Evolutionary conservation across 2,888 invertebrate genomes (phyloP).

Genomic region (Lasioglossum malachurum): DNA sequence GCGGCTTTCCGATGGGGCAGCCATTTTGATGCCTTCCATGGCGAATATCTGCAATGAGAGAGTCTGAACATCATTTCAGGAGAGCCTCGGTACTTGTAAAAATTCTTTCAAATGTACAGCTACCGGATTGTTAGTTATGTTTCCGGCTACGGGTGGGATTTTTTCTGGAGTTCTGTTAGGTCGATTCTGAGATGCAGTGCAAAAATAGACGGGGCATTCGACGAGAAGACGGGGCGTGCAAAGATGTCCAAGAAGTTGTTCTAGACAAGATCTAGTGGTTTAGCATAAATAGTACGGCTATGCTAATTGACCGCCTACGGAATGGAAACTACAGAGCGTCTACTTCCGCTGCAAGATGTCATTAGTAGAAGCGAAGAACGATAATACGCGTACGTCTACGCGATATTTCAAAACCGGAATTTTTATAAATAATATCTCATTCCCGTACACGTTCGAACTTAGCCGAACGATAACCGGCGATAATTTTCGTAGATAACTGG

Average conservation of each 20-base stretch:
- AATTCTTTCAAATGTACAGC: background rate
- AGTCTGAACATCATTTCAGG: background rate
- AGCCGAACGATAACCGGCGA: background rate
- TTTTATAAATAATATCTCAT: background rate
- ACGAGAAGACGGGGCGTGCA: background rate
- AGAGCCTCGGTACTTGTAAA: too few relatives aligned
- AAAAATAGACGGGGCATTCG: background rate
- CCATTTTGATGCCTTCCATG: too few relatives aligned
- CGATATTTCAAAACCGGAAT: slow-evolving; percentile 3
- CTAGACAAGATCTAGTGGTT: background rate
- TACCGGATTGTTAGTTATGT: background rate
- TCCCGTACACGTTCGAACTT: background rate
- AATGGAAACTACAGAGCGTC: slow-evolving; percentile 10
- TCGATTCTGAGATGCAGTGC: background rate
- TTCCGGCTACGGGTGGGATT: background rate
- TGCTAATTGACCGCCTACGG: slow-evolving; percentile 11
- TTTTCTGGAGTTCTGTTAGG: background rate
- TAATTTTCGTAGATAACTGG: slow-evolving; percentile 8
- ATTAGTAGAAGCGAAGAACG: background rate
- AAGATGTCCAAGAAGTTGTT: slow-evolving; percentile 8
- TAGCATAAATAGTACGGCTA: slow-evolving; percentile 24
- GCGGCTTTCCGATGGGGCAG: too few relatives aligned
- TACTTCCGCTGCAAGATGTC: background rate
- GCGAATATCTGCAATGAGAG: background rate
- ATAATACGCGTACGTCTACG: background rate